Conservation (phyloP, 2,888 invertebrate species). For the Embidobia sp. region DNA sequence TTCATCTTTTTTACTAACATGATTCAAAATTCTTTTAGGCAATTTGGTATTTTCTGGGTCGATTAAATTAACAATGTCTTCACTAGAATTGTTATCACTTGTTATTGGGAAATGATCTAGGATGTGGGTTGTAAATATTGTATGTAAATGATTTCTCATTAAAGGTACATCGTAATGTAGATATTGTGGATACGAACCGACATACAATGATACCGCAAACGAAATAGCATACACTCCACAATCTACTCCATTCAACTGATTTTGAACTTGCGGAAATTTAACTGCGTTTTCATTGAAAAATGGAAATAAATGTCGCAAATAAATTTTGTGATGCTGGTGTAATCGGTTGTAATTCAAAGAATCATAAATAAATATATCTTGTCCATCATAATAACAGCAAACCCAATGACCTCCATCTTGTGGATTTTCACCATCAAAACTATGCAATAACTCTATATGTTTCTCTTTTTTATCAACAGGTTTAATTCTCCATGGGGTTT, state of each 20-base stretch:
- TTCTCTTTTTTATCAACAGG: neutral
- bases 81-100: too few relatives aligned
- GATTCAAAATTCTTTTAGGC: too few relatives aligned
- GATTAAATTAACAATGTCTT: too few relatives aligned
- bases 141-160: slow-evolving; percentile 10
- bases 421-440: neutral
- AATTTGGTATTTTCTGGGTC: too few relatives aligned
- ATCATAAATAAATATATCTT: slow-evolving; percentile 16
- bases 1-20: too few relatives aligned
- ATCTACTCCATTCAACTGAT: slow-evolving; percentile 1
- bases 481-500: neutral
- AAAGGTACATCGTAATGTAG: neutral
- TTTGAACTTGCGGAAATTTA: slow-evolving; percentile 7
- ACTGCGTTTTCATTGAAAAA: neutral
- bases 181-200: neutral
- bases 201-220: slow-evolving; percentile 3
- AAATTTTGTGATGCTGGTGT: slow-evolving; percentile 1
- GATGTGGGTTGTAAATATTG: neutral
- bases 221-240: slow-evolving; percentile 14
- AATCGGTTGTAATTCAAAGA: neutral
- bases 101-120: slow-evolving; percentile 16
- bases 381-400: slow-evolving; percentile 6
- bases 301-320: neutral
- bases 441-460: slow-evolving; percentile 2
- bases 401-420: slow-evolving; percentile 1